Conservation (phyloP, 2,888 invertebrate genomes). For the Polyploca ridens region DNA sequence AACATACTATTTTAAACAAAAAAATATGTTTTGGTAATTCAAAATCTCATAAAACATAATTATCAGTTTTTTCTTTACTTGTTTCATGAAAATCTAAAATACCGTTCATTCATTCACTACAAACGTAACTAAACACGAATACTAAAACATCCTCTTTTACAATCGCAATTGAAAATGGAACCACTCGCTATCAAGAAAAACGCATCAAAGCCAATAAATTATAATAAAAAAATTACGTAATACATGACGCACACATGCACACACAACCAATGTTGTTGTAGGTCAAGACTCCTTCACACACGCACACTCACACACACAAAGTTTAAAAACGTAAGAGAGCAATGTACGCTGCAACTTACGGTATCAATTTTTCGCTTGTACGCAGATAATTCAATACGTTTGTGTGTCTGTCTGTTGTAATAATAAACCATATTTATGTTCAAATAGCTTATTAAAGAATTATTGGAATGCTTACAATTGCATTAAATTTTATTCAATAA, state of each 20-base stretch:
- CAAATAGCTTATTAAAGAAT: constrained; percentile 8
- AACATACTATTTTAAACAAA: too few species aligned
- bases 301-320: constrained; percentile 36
- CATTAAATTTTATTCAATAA: neutral
- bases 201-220: constrained; percentile 19
- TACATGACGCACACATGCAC: constrained; percentile 40
- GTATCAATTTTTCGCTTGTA: constrained; percentile 69
- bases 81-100: too few species aligned
- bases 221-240: constrained; percentile 61
- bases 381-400: constrained; percentile 42
- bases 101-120: too few species aligned
- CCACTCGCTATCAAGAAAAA: constrained; percentile 6
- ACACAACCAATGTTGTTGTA: constrained; percentile 47
- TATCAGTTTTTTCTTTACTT: too few species aligned
- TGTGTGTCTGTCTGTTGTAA: constrained; percentile 25
- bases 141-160: too few species aligned
- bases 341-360: constrained; percentile 56
- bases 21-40: too few species aligned
- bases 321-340: constrained; percentile 56
- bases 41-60: too few species aligned
- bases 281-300: constrained; percentile 55
- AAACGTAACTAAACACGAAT: too few species aligned
- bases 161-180: too few species aligned
- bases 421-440: constrained; percentile 23
- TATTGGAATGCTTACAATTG: neutral